phyloP scores from a whole-genome alignment of 2,797 vertebrate genomes.

The Gymnodraco acuticeps region DNA sequence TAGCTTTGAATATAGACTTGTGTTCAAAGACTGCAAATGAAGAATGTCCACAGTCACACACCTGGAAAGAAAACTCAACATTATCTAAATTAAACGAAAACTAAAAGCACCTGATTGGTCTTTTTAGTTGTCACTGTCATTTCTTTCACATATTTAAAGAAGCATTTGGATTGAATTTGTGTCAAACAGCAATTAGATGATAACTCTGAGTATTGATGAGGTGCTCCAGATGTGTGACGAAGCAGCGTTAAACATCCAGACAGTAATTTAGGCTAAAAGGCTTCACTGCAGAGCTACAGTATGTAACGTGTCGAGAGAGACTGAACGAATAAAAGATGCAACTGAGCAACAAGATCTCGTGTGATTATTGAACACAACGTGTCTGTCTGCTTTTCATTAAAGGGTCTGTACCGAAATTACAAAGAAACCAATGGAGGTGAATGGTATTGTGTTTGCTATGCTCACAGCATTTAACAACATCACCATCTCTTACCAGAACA shows the following conservation, averaged over 20 bases:
- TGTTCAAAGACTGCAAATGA: slow-evolving; percentile 69
- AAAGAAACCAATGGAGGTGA: background rate
- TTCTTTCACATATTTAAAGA: slow-evolving; percentile 9
- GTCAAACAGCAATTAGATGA: slow-evolving; percentile 16
- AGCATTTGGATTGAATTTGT: slow-evolving; percentile 9
- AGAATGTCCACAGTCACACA: slow-evolving; percentile 64
- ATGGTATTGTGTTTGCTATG: background rate
- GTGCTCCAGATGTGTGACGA: slow-evolving; percentile 60
- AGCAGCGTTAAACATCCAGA: slow-evolving; percentile 61
- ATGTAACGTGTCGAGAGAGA: slow-evolving; percentile 73
- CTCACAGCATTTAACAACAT: background rate
- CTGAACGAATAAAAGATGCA: slow-evolving; percentile 81
- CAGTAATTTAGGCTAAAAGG: slow-evolving; percentile 58
- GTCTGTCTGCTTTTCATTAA: background rate
- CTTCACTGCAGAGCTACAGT: slow-evolving; percentile 74
- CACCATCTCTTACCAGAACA: background rate
- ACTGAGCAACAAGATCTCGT: slow-evolving; percentile 57
- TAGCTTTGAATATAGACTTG: slow-evolving; percentile 65
- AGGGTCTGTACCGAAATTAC: background rate
- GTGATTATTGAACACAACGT: slow-evolving; percentile 30
- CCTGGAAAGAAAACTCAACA: slow-evolving; percentile 21
- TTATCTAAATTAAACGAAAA: background rate
- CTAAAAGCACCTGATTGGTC: slow-evolving; percentile 2
- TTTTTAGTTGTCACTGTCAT: slow-evolving; percentile 12
- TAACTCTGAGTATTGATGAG: slow-evolving; percentile 5